Conservation (phyloP, 2,797 vertebrate species). For the Synanceia verrucosa region DNA sequence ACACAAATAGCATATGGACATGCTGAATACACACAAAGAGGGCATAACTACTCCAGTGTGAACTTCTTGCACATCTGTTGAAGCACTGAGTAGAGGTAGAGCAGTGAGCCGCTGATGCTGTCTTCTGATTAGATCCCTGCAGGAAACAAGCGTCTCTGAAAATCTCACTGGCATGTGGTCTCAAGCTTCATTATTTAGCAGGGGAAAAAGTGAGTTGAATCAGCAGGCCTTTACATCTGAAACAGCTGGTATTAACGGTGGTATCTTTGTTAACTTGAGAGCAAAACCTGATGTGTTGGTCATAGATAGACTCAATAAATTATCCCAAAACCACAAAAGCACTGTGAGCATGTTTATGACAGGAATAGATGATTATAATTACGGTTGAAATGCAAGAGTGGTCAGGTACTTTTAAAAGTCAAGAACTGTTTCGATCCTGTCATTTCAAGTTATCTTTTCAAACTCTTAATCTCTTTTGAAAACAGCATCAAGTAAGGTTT, state of each 20-base stretch:
- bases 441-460: not conserved
- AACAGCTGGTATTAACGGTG: not conserved
- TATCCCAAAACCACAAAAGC: not conserved
- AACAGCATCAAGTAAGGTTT: not conserved
- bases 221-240: slow-evolving; percentile 8
- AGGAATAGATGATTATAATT: not conserved
- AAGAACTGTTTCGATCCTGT: not conserved
- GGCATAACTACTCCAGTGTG: slow-evolving; percentile 56
- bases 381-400: not conserved
- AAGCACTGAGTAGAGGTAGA: slow-evolving; percentile 42
- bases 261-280: not conserved
- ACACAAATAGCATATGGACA: slow-evolving; percentile 58
- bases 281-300: not conserved
- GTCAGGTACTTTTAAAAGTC: not conserved
- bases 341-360: not conserved
- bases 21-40: slow-evolving; percentile 55
- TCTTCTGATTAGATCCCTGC: slow-evolving; percentile 64
- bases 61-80: slow-evolving; percentile 67
- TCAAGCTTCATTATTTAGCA: slow-evolving; percentile 39
- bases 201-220: not conserved
- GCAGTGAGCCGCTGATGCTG: slow-evolving; percentile 38
- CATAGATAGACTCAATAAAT: not conserved
- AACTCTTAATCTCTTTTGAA: not conserved
- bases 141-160: slow-evolving; percentile 40
- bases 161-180: slow-evolving; percentile 39